Evolutionary conservation across 2,888 invertebrate genomes (phyloP).

Genomic region (Eupithecia exiguata): DNA sequence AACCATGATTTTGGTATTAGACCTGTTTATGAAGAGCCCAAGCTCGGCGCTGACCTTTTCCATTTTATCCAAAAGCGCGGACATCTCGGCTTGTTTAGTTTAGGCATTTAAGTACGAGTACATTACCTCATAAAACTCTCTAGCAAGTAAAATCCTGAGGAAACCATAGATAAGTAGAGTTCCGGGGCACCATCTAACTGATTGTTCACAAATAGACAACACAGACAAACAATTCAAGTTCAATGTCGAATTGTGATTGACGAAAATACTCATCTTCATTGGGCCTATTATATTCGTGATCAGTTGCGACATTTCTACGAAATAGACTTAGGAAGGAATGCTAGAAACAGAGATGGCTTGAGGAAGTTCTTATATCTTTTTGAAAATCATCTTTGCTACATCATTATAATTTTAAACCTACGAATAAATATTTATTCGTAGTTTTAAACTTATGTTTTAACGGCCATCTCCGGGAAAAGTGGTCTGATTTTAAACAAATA

Average conservation of each 20-base stretch:
- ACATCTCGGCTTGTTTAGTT: too few species aligned
- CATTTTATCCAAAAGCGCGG: too few species aligned
- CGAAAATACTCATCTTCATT: slow-evolving; percentile 29
- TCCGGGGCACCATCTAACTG: not conserved
- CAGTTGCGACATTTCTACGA: slow-evolving; percentile 31
- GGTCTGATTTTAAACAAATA: too few species aligned
- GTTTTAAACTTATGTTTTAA: too few species aligned
- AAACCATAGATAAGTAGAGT: not conserved
- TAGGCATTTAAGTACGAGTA: too few species aligned
- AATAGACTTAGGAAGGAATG: slow-evolving; percentile 19
- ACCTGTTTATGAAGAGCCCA: too few species aligned
- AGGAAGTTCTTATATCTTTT: slow-evolving; percentile 28
- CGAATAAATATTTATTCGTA: too few species aligned
- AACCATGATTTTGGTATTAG: too few species aligned
- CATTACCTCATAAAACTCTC: not conserved
- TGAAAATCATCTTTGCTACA: not conserved
- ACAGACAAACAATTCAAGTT: slow-evolving; percentile 34
- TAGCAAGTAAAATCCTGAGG: not conserved
- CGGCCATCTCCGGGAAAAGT: too few species aligned
- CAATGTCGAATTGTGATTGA: slow-evolving; percentile 37
- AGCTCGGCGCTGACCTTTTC: too few species aligned
- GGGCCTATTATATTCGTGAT: slow-evolving; percentile 29
- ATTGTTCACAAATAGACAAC: not conserved
- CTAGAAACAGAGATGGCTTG: slow-evolving; percentile 20
- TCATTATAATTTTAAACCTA: too few species aligned